Evolutionary conservation across 37 sponge, comb jelly and placozoan genomes (phyloP).

Genomic region (Aphrocallistes beatrix): DNA sequence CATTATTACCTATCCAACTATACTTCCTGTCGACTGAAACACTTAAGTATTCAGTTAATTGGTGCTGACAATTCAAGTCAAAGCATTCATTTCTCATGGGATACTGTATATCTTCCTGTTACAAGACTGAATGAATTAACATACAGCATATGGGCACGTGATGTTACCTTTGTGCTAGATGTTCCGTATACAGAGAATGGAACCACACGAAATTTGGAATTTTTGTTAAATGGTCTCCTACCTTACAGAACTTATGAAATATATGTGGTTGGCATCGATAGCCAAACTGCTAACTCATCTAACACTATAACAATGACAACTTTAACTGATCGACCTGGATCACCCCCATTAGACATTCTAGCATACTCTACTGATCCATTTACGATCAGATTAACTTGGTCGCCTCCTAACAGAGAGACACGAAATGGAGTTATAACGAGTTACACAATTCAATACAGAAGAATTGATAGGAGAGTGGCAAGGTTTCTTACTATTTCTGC

Average conservation of each 20-base stretch:
- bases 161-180: background rate
- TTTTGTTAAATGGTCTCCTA: background rate
- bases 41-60: background rate
- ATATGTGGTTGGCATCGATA: background rate
- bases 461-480: background rate
- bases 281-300: background rate
- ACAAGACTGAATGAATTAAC: background rate
- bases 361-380: background rate
- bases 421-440: background rate
- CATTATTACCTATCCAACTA: background rate
- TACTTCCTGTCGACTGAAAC: background rate
- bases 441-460: background rate
- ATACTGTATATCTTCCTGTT: background rate
- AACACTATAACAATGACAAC: background rate
- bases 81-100: background rate
- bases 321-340: background rate
- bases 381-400: background rate
- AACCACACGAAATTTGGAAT: background rate
- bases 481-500: background rate
- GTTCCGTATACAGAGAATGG: background rate
- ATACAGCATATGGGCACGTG: background rate
- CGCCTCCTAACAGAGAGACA: background rate
- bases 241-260: background rate
- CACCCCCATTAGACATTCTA: background rate
- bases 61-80: background rate